Percentiles rank a stretch among this genome's conserved stretches.
Evolutionary conservation across 2,113 vertebrate species (phyloP).

Genomic region (Rattus norvegicus): DNA sequence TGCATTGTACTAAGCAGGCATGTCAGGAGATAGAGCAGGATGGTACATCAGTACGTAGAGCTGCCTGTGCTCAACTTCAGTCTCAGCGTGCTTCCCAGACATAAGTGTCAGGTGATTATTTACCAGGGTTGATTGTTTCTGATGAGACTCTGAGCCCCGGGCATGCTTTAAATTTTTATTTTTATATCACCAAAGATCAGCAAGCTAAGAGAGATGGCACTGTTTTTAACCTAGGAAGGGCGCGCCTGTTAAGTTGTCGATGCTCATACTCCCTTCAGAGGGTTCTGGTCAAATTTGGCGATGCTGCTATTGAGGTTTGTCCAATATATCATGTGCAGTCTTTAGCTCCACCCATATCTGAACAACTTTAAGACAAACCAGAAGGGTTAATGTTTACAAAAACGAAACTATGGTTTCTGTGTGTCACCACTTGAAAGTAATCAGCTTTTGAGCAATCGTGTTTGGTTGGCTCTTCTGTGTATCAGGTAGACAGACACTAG

Average conservation of each 20-base stretch:
- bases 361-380: background rate
- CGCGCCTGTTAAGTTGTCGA: background rate
- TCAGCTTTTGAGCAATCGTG: background rate
- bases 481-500: background rate
- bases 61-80: background rate
- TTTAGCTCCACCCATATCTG: background rate
- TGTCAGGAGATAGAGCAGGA: background rate
- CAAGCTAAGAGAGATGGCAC: background rate
- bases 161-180: background rate
- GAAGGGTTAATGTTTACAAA: background rate
- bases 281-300: background rate
- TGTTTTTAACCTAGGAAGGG: background rate
- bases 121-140: background rate
- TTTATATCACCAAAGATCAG: background rate
- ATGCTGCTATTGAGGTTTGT: background rate
- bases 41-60: background rate
- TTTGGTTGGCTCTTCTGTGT: background rate
- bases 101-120: background rate
- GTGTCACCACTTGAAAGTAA: slow-evolving; percentile 12
- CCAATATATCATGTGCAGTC: background rate
- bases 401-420: background rate
- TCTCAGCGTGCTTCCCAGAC: background rate
- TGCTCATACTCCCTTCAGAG: background rate
- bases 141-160: background rate
- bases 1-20: background rate